Percentiles rank a stretch among this genome's conserved stretches.
Conservation (phyloP, 2,797 vertebrate species). For the Acanthis flammea region DNA sequence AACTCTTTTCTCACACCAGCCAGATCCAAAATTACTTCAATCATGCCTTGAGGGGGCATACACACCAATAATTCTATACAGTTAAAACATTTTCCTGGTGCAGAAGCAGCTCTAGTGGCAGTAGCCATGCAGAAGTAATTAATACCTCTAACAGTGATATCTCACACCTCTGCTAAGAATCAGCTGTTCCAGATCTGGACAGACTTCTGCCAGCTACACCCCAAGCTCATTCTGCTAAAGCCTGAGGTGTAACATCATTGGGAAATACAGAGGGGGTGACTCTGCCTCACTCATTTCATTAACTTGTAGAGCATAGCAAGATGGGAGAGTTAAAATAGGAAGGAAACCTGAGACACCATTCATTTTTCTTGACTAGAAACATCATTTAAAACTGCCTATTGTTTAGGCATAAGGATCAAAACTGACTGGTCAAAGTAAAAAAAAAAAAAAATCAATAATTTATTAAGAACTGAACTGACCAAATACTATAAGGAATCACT, state of each 20-base stretch:
- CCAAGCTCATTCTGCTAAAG: neutral
- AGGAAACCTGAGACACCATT: neutral
- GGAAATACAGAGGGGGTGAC: neutral
- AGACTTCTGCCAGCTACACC: neutral
- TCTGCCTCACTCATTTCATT: neutral
- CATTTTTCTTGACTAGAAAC: neutral
- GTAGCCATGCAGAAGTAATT: neutral
- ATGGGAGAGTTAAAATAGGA: neutral
- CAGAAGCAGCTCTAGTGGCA: neutral
- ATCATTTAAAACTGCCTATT: neutral
- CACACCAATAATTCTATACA: neutral
- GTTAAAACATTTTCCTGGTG: neutral
- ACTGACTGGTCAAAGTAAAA: neutral
- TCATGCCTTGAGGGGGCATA: neutral
- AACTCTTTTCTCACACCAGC: neutral
- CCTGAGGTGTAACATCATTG: neutral
- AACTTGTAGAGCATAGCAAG: neutral
- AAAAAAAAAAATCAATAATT: neutral
- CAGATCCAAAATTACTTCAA: neutral
- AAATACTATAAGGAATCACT: neutral
- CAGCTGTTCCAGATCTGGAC: neutral
- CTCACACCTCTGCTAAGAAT: neutral
- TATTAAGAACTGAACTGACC: neutral
- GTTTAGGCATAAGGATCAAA: neutral
- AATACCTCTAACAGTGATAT: neutral